These are phyloP conservation scores for Physella acuta DNA, from an alignment of 1,140 invertebrate genomes.

Conservation along the genomic window DNA sequence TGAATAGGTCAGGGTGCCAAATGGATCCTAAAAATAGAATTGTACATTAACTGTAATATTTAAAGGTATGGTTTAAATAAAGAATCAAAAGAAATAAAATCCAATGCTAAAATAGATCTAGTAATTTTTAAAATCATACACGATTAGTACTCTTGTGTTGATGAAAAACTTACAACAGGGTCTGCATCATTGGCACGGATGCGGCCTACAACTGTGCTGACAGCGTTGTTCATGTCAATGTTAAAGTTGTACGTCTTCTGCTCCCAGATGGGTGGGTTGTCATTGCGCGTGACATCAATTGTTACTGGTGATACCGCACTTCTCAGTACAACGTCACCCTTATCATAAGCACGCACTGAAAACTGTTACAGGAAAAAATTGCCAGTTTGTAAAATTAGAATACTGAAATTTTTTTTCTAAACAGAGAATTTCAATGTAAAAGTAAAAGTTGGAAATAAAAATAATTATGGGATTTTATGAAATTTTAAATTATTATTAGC, in stretches of 20 bases:
- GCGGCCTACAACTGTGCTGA: background rate
- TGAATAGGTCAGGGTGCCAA: constrained; percentile 35
- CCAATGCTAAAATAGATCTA: too few relatives aligned
- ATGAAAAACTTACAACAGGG: constrained; percentile 29
- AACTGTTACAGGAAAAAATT: constrained; percentile 29
- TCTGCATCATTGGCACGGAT: constrained; percentile 44
- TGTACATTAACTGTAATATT: too few relatives aligned
- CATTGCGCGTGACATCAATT: constrained; percentile 38
- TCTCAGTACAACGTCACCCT: constrained; percentile 18
- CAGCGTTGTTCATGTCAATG: constrained; percentile 15
- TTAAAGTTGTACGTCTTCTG: constrained; percentile 14
- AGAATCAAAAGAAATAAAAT: too few relatives aligned
- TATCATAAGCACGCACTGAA: constrained; percentile 31
- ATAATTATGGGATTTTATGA: too few relatives aligned
- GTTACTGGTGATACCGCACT: constrained; percentile 29
- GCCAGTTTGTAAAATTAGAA: too few relatives aligned
- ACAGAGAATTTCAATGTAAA: too few relatives aligned
- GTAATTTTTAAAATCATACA: too few relatives aligned
- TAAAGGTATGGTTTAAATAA: too few relatives aligned
- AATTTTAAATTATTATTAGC: too few relatives aligned
- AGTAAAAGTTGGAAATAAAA: too few relatives aligned
- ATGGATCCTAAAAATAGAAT: constrained; percentile 38
- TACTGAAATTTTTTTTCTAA: too few relatives aligned
- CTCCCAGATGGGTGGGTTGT: constrained; percentile 28
- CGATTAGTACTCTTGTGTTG: too few relatives aligned